Conservation (phyloP, 1,140 invertebrate genomes). For the Tribolium madens region DNA sequence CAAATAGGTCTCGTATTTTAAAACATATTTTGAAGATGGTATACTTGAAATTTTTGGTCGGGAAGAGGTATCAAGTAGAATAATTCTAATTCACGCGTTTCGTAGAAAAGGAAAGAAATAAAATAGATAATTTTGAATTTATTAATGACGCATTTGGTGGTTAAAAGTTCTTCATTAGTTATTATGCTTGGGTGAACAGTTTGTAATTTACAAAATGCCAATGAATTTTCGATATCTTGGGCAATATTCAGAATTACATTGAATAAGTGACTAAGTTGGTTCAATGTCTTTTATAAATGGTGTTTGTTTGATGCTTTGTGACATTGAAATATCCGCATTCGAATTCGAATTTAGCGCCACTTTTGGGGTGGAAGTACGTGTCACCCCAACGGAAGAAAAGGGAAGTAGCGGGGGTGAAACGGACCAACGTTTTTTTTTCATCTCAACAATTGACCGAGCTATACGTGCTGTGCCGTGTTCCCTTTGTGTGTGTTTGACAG, state of each 20-base stretch:
- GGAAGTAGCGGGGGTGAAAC: too few species aligned
- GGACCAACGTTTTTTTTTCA: too few species aligned
- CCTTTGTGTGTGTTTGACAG: too few species aligned
- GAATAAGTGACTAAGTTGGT: background rate
- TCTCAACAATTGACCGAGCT: too few species aligned
- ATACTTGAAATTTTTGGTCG: background rate
- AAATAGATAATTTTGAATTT: background rate
- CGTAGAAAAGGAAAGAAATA: background rate
- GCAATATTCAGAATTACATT: background rate
- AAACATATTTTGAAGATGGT: background rate
- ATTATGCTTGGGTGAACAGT: background rate
- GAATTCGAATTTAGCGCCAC: too few species aligned
- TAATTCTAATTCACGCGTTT: background rate
- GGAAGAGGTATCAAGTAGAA: background rate
- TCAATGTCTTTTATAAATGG: background rate
- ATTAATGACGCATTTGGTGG: background rate
- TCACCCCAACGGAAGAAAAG: too few species aligned
- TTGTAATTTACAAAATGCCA: background rate
- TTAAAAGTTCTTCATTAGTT: background rate
- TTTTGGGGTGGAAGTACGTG: too few species aligned
- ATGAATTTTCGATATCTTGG: background rate
- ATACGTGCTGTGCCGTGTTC: too few species aligned
- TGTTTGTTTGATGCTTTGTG: background rate
- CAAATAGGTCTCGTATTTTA: background rate
- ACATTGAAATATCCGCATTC: too few species aligned